Percentiles rank a stretch among this genome's conserved stretches.
Evolutionary conservation across 1,140 invertebrate species (phyloP).

Genomic region (Eciton burchellii): DNA sequence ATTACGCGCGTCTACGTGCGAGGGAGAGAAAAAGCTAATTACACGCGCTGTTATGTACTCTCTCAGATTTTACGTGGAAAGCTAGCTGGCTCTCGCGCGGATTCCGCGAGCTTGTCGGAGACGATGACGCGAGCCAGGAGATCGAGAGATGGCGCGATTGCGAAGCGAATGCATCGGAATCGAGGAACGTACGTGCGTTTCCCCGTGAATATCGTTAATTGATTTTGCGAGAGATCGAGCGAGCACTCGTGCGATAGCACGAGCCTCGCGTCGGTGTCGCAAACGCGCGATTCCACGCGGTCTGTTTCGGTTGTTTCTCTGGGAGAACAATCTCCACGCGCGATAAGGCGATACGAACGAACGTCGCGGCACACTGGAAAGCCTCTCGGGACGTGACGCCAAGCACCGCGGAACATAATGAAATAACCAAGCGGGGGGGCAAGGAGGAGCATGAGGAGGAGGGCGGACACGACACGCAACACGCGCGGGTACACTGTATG

Average conservation of each 20-base stretch:
- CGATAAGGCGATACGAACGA: background rate
- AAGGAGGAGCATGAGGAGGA: background rate
- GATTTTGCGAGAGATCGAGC: no score
- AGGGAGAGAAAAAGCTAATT: conserved; percentile 47
- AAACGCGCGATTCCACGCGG: no score
- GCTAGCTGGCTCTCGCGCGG: conserved; percentile 9
- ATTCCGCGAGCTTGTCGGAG: conserved; percentile 1
- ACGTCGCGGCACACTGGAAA: no score
- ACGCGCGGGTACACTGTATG: conserved; percentile 25
- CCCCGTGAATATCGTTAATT: no score
- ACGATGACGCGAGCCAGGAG: no score
- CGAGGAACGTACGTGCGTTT: no score
- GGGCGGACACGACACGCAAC: conserved; percentile 24
- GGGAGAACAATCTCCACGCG: no score
- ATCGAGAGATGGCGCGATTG: no score
- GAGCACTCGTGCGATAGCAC: no score
- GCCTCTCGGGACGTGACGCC: background rate
- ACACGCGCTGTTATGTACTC: conserved; percentile 24
- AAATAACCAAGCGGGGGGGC: background rate
- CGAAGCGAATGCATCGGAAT: no score
- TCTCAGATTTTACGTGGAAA: conserved; percentile 30
- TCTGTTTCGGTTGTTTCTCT: no score
- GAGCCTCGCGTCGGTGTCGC: no score
- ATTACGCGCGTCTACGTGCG: conserved; percentile 38
- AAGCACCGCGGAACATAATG: conserved; percentile 1